Conservation (phyloP, 2,888 invertebrate species). For the Lasioglossum morio region DNA sequence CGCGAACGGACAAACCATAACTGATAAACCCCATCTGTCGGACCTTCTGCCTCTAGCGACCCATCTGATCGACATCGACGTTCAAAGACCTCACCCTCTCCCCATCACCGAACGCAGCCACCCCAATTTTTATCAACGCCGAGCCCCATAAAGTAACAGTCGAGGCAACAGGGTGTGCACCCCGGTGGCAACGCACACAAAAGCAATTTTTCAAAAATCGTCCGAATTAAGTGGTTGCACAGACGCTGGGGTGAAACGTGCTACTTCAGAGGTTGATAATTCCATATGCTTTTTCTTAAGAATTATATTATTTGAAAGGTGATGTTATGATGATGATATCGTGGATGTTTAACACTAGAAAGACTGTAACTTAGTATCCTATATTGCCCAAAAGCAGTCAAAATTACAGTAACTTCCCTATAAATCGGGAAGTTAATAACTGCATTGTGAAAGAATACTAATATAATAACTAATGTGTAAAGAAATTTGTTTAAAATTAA, state of each 20-base stretch:
- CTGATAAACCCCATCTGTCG: constrained; percentile 2
- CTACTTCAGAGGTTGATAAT: too few relatives aligned
- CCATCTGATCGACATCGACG: not conserved
- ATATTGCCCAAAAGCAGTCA: too few relatives aligned
- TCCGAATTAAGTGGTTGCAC: not conserved
- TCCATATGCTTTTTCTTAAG: too few relatives aligned
- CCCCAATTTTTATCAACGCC: constrained; percentile 9
- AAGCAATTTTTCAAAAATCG: not conserved
- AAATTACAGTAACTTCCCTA: too few relatives aligned
- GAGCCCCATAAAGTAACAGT: not conserved
- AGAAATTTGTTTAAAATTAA: too few relatives aligned
- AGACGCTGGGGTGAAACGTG: not conserved
- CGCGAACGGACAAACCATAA: not conserved
- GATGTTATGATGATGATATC: too few relatives aligned
- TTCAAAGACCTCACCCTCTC: not conserved
- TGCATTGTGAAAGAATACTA: too few relatives aligned
- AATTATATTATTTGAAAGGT: too few relatives aligned
- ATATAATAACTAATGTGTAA: too few relatives aligned
- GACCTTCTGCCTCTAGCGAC: not conserved
- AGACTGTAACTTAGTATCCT: too few relatives aligned
- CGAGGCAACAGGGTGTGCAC: not conserved
- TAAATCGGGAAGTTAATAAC: too few relatives aligned
- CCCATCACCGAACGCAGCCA: not conserved
- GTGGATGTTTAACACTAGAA: too few relatives aligned
- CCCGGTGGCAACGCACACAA: not conserved